Evolutionary conservation across 2,113 vertebrate species (phyloP).

Genomic region (Proterorhinus semilunaris): DNA sequence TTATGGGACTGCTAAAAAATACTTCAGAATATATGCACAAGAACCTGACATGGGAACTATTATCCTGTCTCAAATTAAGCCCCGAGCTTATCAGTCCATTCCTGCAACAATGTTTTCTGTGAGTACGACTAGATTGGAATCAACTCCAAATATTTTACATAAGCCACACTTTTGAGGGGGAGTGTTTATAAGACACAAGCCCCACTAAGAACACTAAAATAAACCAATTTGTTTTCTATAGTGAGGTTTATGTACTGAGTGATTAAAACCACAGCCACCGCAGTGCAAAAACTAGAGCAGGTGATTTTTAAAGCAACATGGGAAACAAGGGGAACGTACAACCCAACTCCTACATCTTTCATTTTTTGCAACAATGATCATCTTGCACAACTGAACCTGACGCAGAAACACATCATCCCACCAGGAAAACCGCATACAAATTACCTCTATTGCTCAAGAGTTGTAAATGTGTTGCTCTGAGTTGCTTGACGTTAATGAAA

Average conservation of each 20-base stretch:
- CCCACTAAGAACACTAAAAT: background rate
- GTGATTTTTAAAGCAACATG: background rate
- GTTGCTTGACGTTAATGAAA: background rate
- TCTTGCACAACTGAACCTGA: background rate
- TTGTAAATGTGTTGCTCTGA: background rate
- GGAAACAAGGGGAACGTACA: background rate
- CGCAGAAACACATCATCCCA: background rate
- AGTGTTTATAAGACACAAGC: constrained; percentile 11
- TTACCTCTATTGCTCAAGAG: background rate
- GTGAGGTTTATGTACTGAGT: background rate
- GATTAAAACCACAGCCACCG: background rate
- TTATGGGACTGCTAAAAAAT: constrained; percentile 20
- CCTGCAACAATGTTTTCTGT: constrained; percentile 40
- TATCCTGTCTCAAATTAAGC: constrained; percentile 40
- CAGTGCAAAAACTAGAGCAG: background rate
- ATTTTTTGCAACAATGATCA: background rate
- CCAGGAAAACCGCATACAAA: background rate
- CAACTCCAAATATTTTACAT: constrained; percentile 13
- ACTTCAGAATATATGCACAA: constrained; percentile 20
- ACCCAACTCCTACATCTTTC: background rate
- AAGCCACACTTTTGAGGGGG: background rate
- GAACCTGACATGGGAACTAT: constrained; percentile 57
- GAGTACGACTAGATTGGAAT: constrained; percentile 16
- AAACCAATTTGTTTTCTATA: background rate
- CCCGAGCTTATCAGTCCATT: constrained; percentile 50